Evolutionary conservation across 2,797 vertebrate genomes (phyloP), one percentile per base, ranked within the genome.

Genomic region (Enteromius anoplus): DNA sequence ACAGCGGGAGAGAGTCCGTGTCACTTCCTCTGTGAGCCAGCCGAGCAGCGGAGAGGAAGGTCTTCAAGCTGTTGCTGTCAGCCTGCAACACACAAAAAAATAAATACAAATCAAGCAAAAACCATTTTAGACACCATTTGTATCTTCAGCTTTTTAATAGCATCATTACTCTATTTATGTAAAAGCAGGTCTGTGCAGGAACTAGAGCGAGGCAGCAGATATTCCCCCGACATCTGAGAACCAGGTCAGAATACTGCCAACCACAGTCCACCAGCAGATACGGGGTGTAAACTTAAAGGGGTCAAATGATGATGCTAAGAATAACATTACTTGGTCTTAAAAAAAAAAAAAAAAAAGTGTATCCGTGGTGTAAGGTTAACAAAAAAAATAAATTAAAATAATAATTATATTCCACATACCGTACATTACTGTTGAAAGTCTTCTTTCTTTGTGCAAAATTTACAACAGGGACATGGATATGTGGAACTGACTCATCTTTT

Each of bases 1-100:
- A 96, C 75, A 99, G 94, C 0, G 95, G 92, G 7, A 96, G 90
- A 6, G 88, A 90, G 72, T 90, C 94, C 0, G 91, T 8, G 80
- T 96, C 92, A 15, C 87, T 93, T 60, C 97, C 97, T 89, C 91
- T 94, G 91, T 99, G 94, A 82, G 97, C 97, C 92, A 98, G 88
- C 71, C 96, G 96, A 82, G 96, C 90, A 0, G 96, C 96, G 2
- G 96, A 97, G 64, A 99, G 96, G 90, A 99, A 99, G 90, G 90
- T 94, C 93, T 97, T 99, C 83, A 99, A 90, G 89, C 91, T 95
- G 80, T 90, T 93, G 72, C 94, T 91, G 90, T 97, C 95, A 1
- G 97, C 98, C 98, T 99, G 37, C 6, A 84, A 32, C 19, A 55
- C 17, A 60, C 62, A 23, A 21, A 23, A 45, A 12, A 8, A 8